Base-by-base conservation (phyloP, 2,888 invertebrate genomes). In the Archips xylosteana region DNA sequence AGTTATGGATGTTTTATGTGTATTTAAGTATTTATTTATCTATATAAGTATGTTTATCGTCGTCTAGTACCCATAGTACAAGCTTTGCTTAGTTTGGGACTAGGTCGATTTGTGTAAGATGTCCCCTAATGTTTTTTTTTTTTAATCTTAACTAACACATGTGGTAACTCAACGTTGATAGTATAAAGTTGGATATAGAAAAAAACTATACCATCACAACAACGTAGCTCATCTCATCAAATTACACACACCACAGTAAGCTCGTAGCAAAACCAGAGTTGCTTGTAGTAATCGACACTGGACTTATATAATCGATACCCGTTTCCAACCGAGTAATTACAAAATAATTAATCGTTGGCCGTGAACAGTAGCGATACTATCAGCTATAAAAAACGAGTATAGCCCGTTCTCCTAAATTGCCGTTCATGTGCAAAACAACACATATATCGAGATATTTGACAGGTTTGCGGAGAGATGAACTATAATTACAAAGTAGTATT, bases 271-370 rank as follows among this genome's bases (percentile, higher is more conserved):
- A 71, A 66, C 71, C 71, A 36, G 61, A 61, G 61, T 54, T 51
- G 61, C 65, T 51, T 66, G 61, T 66, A 32, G 39, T 39, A 49
- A 51, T 36, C 34, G 32, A 39, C 54, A 10, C 57, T 62, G 23
- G 3, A 54, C 49, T 73, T 68, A 71, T 65, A 66, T 64, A 74
- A 74, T 57, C 59, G 60, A 65, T 60, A 63, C 74, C 49, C 15
- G 74, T 74, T 74, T 60, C 23, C 49, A 64, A 47, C 13, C 47
- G 59, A 61, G 45, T 74, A 65, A 74, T 74, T 74, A 61, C 60
- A 51, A 36, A 70, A 64, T 65, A 69, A 74, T 70, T 60, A 65
- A 70, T 74, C 10, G 60, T 15, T 61, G 49, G 12, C 68, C 72
- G 54, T 70, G 65, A 74, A 74, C 69, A 49, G 69, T 51, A 60